Evolutionary conservation across 2,888 invertebrate species (phyloP), one percentile per base, ranked within the genome.

Genomic region (Stratiomys singularior): DNA sequence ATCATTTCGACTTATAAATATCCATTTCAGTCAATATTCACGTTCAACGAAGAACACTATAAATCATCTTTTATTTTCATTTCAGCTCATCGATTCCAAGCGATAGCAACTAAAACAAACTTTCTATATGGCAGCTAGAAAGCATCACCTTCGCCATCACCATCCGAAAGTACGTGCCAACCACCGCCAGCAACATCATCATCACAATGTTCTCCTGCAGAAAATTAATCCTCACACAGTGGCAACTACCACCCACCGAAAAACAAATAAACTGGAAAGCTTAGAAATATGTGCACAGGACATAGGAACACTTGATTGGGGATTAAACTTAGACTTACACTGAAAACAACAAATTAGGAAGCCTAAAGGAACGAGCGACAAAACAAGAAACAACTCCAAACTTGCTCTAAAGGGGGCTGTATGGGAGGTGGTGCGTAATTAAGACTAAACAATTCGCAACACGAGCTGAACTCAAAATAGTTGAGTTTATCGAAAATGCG

Each of bases 221-320:
- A 47, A 46, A 69, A 69, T 69, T 69, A 74, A 27, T 37, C 58
- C 58, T 11, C 74, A 58, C 21, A 58, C 58, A 74, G 44, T 60
- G 58, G 58, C 60, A 58, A 56, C 52, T 21, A 74, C 74, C 74
- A 74, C 74, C 74, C 74, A 74, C 74, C 74, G 60, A 74, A 58
- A 74, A 74, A 74, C 58, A 58, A 74, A 37, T 21, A 74, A 60
- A 46, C 69, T 46, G 18, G 58, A 25, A 37, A 74, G 58, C 74
- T 58, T 30, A 13, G 44, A 60, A 74, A 37, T 25, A 30, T 74
- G 58, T 15, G 60, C 74, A 37, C 37, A 37, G 37, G 37, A 37
- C 37, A 37, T 37, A 9, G 37, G 37, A 37, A 74, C 37, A 44
- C 30, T 37, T 21, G 58, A 21, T 58, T 21, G 74, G 58, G 58